These are phyloP conservation scores for Propsilocerus akamusi DNA, from an alignment of 1,140 invertebrate species.

Conservation along the genomic window DNA sequence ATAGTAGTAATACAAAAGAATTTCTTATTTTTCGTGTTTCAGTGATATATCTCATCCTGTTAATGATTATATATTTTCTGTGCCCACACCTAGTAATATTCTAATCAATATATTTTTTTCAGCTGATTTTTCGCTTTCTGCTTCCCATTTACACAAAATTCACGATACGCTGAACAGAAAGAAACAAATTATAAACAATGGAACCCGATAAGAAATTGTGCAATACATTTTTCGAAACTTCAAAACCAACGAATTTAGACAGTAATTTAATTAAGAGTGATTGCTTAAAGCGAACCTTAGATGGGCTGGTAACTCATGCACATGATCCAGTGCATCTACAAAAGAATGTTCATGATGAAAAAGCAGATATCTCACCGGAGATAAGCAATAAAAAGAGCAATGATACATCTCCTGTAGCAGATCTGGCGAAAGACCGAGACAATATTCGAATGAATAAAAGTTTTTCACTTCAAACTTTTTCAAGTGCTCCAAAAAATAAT, in stretches of 20 bases:
- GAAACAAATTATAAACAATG: neutral
- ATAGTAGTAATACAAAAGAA: neutral
- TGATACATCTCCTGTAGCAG: neutral
- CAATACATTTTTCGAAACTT: neutral
- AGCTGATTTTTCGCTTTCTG: too few relatives aligned
- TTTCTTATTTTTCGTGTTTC: neutral
- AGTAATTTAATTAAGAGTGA: neutral
- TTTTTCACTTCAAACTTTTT: neutral
- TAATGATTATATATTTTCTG: neutral
- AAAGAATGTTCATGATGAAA: neutral
- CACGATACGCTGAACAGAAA: neutral
- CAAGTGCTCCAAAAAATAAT: neutral
- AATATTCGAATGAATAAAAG: neutral
- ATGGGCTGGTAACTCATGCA: neutral
- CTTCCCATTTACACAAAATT: too few relatives aligned
- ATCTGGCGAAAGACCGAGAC: neutral
- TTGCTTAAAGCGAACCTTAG: neutral
- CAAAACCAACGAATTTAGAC: slow-evolving; percentile 1
- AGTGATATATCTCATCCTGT: neutral
- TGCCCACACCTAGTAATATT: neutral
- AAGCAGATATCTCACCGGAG: neutral
- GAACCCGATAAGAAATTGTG: neutral
- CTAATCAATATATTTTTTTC: slow-evolving; percentile 1
- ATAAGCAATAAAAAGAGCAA: neutral
- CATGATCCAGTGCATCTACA: neutral